Conservation (phyloP, 2,888 invertebrate genomes). For the Parapristionchus giblindavisi region DNA sequence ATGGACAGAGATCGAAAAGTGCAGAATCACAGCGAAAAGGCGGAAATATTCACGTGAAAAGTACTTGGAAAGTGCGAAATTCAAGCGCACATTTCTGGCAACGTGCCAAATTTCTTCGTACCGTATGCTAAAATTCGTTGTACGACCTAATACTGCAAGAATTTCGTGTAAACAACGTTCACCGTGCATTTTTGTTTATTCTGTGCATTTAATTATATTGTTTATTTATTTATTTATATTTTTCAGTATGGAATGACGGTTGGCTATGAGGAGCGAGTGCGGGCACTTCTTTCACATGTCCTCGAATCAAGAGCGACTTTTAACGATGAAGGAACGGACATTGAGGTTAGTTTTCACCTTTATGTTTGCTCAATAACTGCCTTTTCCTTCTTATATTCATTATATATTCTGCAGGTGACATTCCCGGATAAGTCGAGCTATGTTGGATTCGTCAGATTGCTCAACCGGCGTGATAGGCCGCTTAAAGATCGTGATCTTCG, state of each 20-base stretch:
- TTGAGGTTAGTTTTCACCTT: background rate
- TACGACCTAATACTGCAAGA: background rate
- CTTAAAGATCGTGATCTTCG: conserved; percentile 21
- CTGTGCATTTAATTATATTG: conserved; percentile 16
- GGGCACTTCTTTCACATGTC: background rate
- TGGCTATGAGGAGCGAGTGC: conserved; percentile 34
- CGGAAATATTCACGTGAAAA: no score
- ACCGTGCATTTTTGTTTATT: background rate
- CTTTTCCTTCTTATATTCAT: background rate
- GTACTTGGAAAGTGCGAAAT: no score
- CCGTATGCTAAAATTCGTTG: background rate
- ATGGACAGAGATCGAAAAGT: conserved; percentile 8
- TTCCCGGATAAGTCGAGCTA: conserved; percentile 10
- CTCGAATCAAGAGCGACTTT: background rate
- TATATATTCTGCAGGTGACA: background rate
- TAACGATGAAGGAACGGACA: background rate
- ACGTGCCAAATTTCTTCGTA: no score
- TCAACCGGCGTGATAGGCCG: background rate
- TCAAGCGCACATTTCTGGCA: no score
- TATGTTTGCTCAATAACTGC: background rate
- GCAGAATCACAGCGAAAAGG: no score
- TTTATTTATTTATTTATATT: background rate
- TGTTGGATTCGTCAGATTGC: background rate
- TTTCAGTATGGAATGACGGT: conserved; percentile 15
- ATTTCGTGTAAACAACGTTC: background rate